Evolutionary conservation across 2,888 invertebrate genomes (phyloP).

Genomic region (Harpagoxenus sublaevis): DNA sequence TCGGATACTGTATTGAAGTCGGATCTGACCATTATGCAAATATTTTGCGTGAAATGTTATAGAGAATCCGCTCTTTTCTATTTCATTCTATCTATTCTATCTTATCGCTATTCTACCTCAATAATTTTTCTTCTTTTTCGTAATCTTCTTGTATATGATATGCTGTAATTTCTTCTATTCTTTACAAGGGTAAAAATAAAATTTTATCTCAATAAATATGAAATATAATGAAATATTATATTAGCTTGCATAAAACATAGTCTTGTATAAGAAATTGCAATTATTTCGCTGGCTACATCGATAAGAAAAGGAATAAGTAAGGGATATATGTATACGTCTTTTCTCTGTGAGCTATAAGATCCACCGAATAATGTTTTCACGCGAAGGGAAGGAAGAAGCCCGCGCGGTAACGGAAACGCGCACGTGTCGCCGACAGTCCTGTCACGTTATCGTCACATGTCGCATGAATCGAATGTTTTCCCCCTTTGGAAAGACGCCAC

Average conservation of each 20-base stretch:
- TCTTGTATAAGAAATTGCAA: neutral
- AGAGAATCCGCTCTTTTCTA: neutral
- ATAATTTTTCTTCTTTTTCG: neutral
- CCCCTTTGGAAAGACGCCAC: conserved; percentile 62
- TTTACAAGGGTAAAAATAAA: neutral
- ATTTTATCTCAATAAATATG: neutral
- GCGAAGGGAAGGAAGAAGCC: conserved; percentile 40
- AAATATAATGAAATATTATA: conserved; percentile 28
- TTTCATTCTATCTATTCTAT: neutral
- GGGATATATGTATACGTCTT: neutral
- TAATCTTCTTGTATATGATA: neutral
- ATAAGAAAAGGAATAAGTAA: neutral
- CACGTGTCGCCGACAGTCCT: conserved; percentile 74
- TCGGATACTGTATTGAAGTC: conserved; percentile 17
- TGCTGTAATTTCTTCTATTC: neutral
- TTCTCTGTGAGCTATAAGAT: conserved; percentile 34
- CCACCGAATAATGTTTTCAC: conserved; percentile 45
- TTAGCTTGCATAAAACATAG: neutral
- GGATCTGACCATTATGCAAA: conserved; percentile 40
- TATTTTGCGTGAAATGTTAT: conserved; percentile 21
- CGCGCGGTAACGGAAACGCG: conserved; percentile 58
- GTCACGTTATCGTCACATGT: conserved; percentile 82
- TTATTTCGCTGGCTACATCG: neutral
- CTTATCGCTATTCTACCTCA: neutral
- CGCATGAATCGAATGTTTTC: conserved; percentile 74